Conservation (phyloP, 2,888 invertebrate species). For the Loripinus fragilis region DNA sequence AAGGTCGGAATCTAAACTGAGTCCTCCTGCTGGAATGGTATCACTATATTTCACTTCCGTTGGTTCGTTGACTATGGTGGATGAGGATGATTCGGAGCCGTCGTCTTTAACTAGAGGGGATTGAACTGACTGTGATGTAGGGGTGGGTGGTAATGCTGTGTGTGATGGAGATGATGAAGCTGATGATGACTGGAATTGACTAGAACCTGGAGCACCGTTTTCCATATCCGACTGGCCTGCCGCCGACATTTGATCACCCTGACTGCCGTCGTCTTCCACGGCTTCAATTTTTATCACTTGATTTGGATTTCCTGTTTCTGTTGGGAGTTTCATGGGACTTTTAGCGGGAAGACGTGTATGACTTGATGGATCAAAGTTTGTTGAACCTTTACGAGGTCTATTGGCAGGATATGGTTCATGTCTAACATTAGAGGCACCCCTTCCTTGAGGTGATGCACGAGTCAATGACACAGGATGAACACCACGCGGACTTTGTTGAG, state of each 20-base stretch:
- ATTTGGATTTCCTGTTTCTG: constrained; percentile 7
- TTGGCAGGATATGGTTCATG: constrained; percentile 1
- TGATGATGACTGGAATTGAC: no score
- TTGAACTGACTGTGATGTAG: background rate
- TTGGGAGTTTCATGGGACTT: background rate
- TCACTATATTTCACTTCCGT: constrained; percentile 29
- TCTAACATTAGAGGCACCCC: background rate
- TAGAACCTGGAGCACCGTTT: background rate
- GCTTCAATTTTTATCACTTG: constrained; percentile 25
- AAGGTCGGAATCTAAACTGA: constrained; percentile 26
- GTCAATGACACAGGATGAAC: background rate
- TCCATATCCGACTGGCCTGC: background rate
- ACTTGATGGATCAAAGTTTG: background rate
- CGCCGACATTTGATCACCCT: background rate
- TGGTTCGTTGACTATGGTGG: constrained; percentile 34
- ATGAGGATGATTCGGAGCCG: constrained; percentile 28
- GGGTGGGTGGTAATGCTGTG: background rate
- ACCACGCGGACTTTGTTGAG: background rate
- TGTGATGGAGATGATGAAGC: constrained; percentile 1
- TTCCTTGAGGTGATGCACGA: background rate
- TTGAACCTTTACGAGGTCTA: background rate
- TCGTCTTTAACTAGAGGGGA: constrained; percentile 26
- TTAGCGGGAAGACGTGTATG: background rate
- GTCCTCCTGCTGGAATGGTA: constrained; percentile 26
- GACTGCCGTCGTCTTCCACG: background rate